Base-by-base conservation (phyloP, 2,797 vertebrate genomes). In the Crax fasciolata region DNA sequence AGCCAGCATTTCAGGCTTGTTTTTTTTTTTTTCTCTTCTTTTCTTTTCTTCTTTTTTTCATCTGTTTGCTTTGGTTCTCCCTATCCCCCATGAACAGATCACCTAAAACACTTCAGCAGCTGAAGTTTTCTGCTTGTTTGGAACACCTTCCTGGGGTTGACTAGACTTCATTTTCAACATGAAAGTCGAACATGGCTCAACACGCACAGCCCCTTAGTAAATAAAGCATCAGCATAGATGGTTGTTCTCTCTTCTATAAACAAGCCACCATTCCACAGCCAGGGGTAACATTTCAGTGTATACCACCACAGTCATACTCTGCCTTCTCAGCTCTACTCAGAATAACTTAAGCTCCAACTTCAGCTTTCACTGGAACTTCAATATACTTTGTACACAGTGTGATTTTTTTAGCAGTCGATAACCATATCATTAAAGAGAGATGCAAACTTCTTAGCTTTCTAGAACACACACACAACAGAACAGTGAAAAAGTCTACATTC, bases 1-100 rank as follows among this genome's bases (percentile, higher is more conserved):
- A 5, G 5, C 3, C 15, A 58, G 58, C 4, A 19, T 3, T 2
- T 17, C 13, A 10, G 32, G 16, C 4, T n/a, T 65, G 3, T 27
- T 57, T 71, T 38, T 55, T 4, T 0, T 5, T n/a, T n/a, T n/a
- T n/a, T n/a, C n/a, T n/a, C n/a, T n/a, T n/a, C n/a, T n/a, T n/a
- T n/a, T n/a, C n/a, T n/a, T n/a, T n/a, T n/a, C n/a, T n/a, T 35
- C 35, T 7, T 35, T 35, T 35, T 35, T 35, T 35, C 35, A 35
- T 35, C 41, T 28, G 4, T 66, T 62, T 82, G 10, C 27, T 85
- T 73, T n/a, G 11, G 7, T 88, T 82, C 4, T 72, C n/a, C 13
- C 49, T 3, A 19, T 10, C 16, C 63, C 12, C 14, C 46, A 28
- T 17, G 28, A 78, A 20, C 17, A 73, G 70, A 80, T 61, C 32